Percentiles rank a stretch among this genome's conserved stretches.
These are phyloP conservation scores for Chloebia gouldiae DNA, from an alignment of 2,113 vertebrate species.

Conservation along the genomic window DNA sequence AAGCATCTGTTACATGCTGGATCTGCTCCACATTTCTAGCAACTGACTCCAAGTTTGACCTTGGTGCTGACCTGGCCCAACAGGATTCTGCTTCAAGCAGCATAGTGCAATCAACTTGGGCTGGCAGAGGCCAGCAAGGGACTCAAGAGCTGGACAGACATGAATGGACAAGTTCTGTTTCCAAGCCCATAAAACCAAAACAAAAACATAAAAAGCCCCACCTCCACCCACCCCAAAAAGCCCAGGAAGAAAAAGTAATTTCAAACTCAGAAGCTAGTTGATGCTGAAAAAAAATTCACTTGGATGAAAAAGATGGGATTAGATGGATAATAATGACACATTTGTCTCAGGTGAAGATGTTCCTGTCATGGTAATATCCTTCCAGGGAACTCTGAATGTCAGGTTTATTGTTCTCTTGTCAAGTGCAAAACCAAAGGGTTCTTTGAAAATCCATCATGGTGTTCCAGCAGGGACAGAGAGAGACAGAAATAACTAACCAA, in stretches of 20 bases:
- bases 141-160: not conserved
- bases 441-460: not conserved
- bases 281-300: not conserved
- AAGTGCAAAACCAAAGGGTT: not conserved
- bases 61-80: not conserved
- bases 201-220: not conserved
- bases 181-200: not conserved
- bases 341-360: constrained; percentile 9
- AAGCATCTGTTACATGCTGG: not conserved
- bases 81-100: not conserved
- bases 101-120: not conserved
- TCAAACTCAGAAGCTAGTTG: not conserved
- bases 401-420: constrained; percentile 5
- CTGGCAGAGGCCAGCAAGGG: not conserved
- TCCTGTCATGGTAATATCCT: not conserved
- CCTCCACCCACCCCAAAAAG: not conserved
- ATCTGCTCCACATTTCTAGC: not conserved
- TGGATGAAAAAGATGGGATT: not conserved
- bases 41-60: not conserved
- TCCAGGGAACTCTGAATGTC: not conserved
- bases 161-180: not conserved
- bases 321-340: not conserved
- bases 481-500: not conserved
- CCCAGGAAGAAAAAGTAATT: not conserved
- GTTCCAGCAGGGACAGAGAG: not conserved